Conservation (phyloP, 2,888 invertebrate genomes). For the Cinara cedri region DNA sequence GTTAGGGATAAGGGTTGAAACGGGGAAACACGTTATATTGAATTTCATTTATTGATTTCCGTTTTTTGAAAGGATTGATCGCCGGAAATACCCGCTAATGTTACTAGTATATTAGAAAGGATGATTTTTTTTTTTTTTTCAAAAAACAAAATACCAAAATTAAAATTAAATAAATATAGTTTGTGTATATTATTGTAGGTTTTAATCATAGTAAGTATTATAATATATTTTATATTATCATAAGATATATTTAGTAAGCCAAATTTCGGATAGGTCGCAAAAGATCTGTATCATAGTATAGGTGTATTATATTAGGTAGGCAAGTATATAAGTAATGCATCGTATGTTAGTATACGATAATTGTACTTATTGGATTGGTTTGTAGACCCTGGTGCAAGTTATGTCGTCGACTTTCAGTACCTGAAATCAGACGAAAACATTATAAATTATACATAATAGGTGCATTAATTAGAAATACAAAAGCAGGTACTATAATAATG, state of each 20-base stretch:
- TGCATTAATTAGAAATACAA: no score
- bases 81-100: no score
- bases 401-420: slow-evolving; percentile 76
- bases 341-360: background rate
- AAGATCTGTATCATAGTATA: slow-evolving; percentile 5
- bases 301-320: no score
- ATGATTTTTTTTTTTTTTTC: no score
- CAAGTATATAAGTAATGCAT: background rate
- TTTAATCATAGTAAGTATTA: background rate
- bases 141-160: no score
- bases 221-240: background rate
- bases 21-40: no score
- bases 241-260: background rate
- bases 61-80: no score
- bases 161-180: slow-evolving; percentile 34
- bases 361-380: slow-evolving; percentile 32
- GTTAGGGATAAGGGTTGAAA: no score
- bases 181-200: background rate
- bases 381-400: slow-evolving; percentile 75
- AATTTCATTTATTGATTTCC: no score
- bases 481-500: no score
- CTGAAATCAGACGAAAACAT: slow-evolving; percentile 65
- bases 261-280: slow-evolving; percentile 5
- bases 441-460: slow-evolving; percentile 59
- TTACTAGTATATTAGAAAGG: no score